Conservation (phyloP, 2,888 invertebrate species). For the Chironomus tentans region DNA sequence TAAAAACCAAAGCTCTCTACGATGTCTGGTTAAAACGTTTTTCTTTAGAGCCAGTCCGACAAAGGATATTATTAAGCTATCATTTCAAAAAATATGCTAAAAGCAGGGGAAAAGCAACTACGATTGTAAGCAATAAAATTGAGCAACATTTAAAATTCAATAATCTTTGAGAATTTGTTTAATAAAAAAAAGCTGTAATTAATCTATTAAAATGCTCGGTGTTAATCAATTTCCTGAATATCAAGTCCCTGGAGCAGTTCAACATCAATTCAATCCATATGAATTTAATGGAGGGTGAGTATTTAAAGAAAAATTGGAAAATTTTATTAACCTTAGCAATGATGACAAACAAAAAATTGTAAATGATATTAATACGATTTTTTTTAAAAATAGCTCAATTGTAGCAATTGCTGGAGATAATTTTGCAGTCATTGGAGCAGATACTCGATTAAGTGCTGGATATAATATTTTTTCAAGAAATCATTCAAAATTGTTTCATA, state of each 20-base stretch:
- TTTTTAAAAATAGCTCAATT: constrained; percentile 60
- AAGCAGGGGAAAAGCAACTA: too few relatives aligned
- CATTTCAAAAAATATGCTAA: too few relatives aligned
- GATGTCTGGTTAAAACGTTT: too few relatives aligned
- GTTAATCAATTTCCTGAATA: constrained; percentile 34
- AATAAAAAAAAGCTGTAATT: background rate
- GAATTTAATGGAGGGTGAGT: constrained; percentile 69
- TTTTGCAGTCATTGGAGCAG: constrained; percentile 90
- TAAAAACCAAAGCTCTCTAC: too few relatives aligned
- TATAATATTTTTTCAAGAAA: constrained; percentile 83
- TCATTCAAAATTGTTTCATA: constrained; percentile 75
- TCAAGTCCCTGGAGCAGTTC: constrained; percentile 41
- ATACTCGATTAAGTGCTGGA: constrained; percentile 85
- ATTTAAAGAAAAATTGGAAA: constrained; percentile 5
- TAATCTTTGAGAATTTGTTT: too few relatives aligned
- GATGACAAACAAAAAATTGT: background rate
- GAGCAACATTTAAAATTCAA: too few relatives aligned
- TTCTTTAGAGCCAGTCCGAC: too few relatives aligned
- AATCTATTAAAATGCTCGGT: background rate
- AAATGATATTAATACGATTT: too few relatives aligned
- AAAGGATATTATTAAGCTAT: too few relatives aligned
- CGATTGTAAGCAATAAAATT: too few relatives aligned
- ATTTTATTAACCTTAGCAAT: background rate
- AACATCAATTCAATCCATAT: constrained; percentile 55
- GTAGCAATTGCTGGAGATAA: constrained; percentile 94